phyloP scores from a whole-genome alignment of 2,113 vertebrate genomes.

The Saimiri boliviensis region DNA sequence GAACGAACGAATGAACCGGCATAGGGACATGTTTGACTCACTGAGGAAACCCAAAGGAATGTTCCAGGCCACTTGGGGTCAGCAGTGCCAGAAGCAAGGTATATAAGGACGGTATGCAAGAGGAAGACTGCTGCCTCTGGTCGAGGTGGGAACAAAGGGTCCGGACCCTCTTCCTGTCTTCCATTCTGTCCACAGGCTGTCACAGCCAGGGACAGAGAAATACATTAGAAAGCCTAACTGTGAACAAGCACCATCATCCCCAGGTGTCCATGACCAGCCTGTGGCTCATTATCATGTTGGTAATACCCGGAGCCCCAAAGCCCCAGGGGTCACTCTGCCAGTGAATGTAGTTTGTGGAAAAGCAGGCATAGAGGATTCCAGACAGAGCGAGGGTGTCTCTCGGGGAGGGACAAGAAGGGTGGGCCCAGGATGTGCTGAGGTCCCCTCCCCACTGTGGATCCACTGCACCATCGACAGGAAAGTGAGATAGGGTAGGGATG shows the following conservation, averaged over 20 bases:
- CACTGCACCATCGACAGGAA: not conserved
- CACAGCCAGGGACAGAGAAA: not conserved
- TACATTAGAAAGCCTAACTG: not conserved
- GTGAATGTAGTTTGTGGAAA: not conserved
- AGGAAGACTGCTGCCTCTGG: not conserved
- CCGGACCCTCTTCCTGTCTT: not conserved
- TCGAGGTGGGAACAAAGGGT: not conserved
- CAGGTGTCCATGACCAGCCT: not conserved
- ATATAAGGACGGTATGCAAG: not conserved
- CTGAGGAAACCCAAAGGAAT: not conserved
- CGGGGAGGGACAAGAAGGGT: not conserved
- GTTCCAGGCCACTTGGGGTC: not conserved
- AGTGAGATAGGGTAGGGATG: not conserved
- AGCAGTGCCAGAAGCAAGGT: not conserved
- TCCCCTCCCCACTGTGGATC: not conserved
- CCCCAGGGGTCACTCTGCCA: not conserved
- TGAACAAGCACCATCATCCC: not conserved
- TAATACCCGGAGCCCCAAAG: not conserved
- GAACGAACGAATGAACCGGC: too few species aligned
- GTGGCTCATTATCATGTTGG: not conserved
- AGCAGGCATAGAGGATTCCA: not conserved
- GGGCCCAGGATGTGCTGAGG: not conserved
- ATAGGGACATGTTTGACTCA: not conserved
- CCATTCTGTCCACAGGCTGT: not conserved
- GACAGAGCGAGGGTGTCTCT: not conserved